Evolutionary conservation across 2,113 vertebrate genomes (phyloP), one percentile per base, ranked within the genome.

Genomic region (Paradoxurus hermaphroditus): DNA sequence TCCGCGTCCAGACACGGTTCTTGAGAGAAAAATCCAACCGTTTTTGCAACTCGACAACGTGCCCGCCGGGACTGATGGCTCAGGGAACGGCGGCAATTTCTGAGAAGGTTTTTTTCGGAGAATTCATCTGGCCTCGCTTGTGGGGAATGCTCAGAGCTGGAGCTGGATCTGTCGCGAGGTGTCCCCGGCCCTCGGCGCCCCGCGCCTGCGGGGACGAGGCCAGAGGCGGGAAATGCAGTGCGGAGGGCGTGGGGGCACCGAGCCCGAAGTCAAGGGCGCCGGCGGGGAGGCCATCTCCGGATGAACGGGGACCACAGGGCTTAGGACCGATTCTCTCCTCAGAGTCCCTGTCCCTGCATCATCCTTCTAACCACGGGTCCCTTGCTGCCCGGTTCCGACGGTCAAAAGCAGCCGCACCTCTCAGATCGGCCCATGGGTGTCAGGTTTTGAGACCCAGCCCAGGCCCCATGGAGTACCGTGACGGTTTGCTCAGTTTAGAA

Each of bases 1-100:
- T 96, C 95, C 51, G 81, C 56, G 39, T 96, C 90, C 73, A 95
- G 95, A 92, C 56, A 78, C 49, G 81, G 75, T 92, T 97, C 92
- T 97, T 82, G 41, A 44, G 87, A 89, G 70, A 91, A 95, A 97
- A 97, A 92, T 94, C 87, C 94, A 83, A 84, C 49, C 70, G 51
- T 96, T 92, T 84, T 83, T 91, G 79, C 75, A 87, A 96, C 84
- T 96, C 92, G n/a, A 96, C 90, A 92, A 75, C 46, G 59, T 86
- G 46, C 77, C 62, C 39, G 73, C 93, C 56, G 65, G 51, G 51
- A 63, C 86, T 86, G 62, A 56, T 16, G 84, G 92, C 93, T 96
- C 56, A 1, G 65, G n/a, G 2, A 97, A 78, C 59, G 0, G 96
- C 68, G 18, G 70, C 90, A 90, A 31, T 93, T 91, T 94, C 70